Evolutionary conservation across 2,797 vertebrate genomes (phyloP).

Genomic region (Prunella strophiata): DNA sequence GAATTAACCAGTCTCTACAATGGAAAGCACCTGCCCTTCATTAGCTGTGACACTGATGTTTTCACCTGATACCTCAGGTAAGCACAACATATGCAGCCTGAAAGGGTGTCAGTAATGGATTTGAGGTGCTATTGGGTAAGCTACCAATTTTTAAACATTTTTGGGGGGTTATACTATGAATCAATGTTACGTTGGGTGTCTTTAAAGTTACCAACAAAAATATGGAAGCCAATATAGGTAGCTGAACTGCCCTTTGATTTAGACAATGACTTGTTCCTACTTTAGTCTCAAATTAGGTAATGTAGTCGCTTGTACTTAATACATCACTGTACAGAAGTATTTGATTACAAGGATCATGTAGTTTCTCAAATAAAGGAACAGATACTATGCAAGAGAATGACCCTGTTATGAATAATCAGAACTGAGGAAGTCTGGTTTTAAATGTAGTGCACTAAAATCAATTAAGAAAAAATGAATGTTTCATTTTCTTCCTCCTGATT

Average conservation of each 20-base stretch:
- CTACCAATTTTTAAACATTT: neutral
- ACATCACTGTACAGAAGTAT: neutral
- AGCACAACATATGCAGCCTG: neutral
- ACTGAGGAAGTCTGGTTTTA: neutral
- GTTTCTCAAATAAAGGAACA: neutral
- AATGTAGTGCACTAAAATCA: neutral
- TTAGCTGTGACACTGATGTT: neutral
- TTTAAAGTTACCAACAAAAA: neutral
- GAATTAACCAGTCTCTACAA: neutral
- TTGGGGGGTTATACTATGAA: neutral
- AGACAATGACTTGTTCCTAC: neutral
- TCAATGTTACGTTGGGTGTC: neutral
- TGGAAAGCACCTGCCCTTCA: neutral
- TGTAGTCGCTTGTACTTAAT: neutral
- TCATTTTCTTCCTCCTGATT: neutral
- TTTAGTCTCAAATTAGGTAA: neutral
- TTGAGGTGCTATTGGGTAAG: neutral
- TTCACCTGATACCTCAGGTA: neutral
- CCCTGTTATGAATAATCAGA: neutral
- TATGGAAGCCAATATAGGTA: neutral
- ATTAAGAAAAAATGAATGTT: neutral
- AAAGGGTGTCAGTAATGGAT: slow-evolving; percentile 17
- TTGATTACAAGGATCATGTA: neutral
- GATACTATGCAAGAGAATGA: neutral
- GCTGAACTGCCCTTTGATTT: neutral